Conservation (phyloP, 2,797 vertebrate species). For the Pseudopleuronectes americanus region DNA sequence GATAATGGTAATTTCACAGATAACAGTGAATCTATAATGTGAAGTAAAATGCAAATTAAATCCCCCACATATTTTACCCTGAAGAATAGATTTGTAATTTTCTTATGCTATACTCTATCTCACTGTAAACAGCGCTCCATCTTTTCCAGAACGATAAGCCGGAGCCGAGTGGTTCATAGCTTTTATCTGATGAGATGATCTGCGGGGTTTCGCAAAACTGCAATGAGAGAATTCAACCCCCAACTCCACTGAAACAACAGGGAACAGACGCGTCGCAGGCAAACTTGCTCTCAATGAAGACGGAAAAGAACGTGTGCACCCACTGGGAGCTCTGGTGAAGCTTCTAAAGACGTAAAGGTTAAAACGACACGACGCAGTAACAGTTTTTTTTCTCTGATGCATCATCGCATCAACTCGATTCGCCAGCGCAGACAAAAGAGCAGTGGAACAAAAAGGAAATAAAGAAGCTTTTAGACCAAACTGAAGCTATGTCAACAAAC, state of each 20-base stretch:
- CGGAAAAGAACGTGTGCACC: slow-evolving; percentile 2
- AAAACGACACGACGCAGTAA: slow-evolving; percentile 9
- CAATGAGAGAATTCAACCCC: slow-evolving; percentile 62
- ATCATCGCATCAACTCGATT: slow-evolving; percentile 30
- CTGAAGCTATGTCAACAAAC: slow-evolving; percentile 47
- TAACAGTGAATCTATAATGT: slow-evolving; percentile 77
- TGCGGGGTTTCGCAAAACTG: slow-evolving; percentile 51
- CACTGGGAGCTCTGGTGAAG: background rate
- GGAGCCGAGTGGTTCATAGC: slow-evolving; percentile 59
- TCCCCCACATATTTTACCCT: slow-evolving; percentile 72
- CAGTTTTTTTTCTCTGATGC: slow-evolving; percentile 32
- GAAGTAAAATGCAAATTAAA: slow-evolving; percentile 82
- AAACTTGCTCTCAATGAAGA: slow-evolving; percentile 22
- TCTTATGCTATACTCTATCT: slow-evolving; percentile 70
- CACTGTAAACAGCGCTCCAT: slow-evolving; percentile 72
- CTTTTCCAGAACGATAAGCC: slow-evolving; percentile 73
- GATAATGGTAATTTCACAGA: slow-evolving; percentile 82
- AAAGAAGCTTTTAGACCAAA: slow-evolving; percentile 70
- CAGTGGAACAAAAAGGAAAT: slow-evolving; percentile 47
- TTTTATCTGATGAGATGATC: slow-evolving; percentile 77
- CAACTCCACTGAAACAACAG: slow-evolving; percentile 45
- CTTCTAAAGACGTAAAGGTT: slow-evolving; percentile 27
- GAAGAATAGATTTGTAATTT: slow-evolving; percentile 81
- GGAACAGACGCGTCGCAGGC: background rate
- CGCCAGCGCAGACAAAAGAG: slow-evolving; percentile 28